Base-by-base conservation (phyloP, 2,113 vertebrate species). In the Bagarius yarrelli region DNA sequence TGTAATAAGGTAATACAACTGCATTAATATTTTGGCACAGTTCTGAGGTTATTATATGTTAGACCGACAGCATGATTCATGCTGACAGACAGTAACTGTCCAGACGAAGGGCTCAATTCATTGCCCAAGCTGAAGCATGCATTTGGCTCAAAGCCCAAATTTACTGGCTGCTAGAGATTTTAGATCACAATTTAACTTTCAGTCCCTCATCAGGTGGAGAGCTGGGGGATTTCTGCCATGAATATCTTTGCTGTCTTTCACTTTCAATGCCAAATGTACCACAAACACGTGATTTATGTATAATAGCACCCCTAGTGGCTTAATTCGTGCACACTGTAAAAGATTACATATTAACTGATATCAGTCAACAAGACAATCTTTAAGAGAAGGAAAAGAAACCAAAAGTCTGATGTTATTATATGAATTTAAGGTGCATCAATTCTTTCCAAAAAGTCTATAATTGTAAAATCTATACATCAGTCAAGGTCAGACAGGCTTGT, bases 201-300 rank as follows among this genome's bases (percentile, higher is more conserved):
- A 75, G 27, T 76, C 50, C 60, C 21, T 50, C 34, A 6, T 40
- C 32, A 9, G 36, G 2, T 8, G 63, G 76, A 71, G 25, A 79
- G 50, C 40, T 64, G 23, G 82, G 82, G 85, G n/a, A 82, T 53
- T 83, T 86, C 74, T 18, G 25, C 6, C 59, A 63, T 15, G 19
- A 64, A 11, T 16, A 12, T 74, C 34, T 70, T 44, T 50, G 21
- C 30, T 47, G 56, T 32, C 50, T 76, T 63, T 69, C 27, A 80
- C 52, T 80, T 80, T 84, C 70, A 50, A 3, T 85, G 53, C n/a
- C 13, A 57, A 13, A 19, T 36, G n/a, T 63, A 47, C 30, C 34
- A 59, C 69, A 55, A 14, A 79, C 47, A 34, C 36, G 64, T 55
- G 11, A 1, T 21, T n/a, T 55, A 61, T 11, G 40, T n/a, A 76